A percentile compares a stretch with the other conserved stretches of the same genome.
phyloP scores from a whole-genome alignment of 2,888 invertebrate species.

The Autographa gamma region DNA sequence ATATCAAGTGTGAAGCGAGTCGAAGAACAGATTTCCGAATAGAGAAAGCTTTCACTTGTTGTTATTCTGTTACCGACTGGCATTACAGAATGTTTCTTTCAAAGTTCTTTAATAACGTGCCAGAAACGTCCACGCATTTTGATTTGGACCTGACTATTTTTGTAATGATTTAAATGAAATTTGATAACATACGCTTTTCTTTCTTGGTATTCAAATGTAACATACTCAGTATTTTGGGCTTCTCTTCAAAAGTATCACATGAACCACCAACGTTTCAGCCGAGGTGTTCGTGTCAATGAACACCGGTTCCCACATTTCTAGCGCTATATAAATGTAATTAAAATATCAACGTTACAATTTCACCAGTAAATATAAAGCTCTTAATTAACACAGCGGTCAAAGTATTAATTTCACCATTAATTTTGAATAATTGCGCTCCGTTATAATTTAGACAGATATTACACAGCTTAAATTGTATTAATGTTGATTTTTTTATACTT shows the following conservation, averaged over 20 bases:
- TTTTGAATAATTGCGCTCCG: slow-evolving; percentile 85
- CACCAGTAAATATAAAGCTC: slow-evolving; percentile 79
- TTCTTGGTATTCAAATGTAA: background rate
- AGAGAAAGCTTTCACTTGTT: slow-evolving; percentile 60
- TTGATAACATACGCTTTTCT: slow-evolving; percentile 27
- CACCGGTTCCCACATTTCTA: slow-evolving; percentile 46
- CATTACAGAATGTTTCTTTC: slow-evolving; percentile 46
- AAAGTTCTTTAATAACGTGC: slow-evolving; percentile 45
- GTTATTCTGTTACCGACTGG: slow-evolving; percentile 52
- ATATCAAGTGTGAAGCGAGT: slow-evolving; percentile 58
- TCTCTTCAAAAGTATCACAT: slow-evolving; percentile 49
- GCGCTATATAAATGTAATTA: slow-evolving; percentile 65
- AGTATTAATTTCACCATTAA: slow-evolving; percentile 89
- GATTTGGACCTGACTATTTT: slow-evolving; percentile 35
- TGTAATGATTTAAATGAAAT: slow-evolving; percentile 40
- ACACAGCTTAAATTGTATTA: slow-evolving; percentile 83
- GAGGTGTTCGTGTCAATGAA: slow-evolving; percentile 42
- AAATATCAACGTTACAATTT: slow-evolving; percentile 71
- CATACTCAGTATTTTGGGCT: slow-evolving; percentile 21
- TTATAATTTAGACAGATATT: slow-evolving; percentile 83
- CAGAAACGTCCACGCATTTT: slow-evolving; percentile 26
- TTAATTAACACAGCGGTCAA: slow-evolving; percentile 86
- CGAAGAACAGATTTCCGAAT: slow-evolving; percentile 63
- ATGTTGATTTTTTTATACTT: slow-evolving; percentile 76
- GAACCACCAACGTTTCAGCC: background rate